Conservation (phyloP, 2,797 vertebrate genomes). For the Poecilia picta region DNA sequence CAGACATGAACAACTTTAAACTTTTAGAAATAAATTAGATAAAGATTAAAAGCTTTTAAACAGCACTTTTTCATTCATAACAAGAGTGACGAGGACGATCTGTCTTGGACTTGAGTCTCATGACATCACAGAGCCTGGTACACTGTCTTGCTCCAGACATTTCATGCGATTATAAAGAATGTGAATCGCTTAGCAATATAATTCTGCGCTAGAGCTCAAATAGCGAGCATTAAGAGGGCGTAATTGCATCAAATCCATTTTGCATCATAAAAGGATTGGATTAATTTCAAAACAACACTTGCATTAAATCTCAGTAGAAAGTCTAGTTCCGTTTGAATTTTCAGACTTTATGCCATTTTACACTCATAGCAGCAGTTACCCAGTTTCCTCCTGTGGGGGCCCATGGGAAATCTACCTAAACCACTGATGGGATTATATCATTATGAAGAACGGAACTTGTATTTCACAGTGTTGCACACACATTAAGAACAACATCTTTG, state of each 20-base stretch:
- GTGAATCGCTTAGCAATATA: constrained; percentile 52
- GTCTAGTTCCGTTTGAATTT: not conserved
- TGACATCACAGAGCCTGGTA: constrained; percentile 45
- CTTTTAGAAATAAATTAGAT: not conserved
- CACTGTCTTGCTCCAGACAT: constrained; percentile 46
- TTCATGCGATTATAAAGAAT: constrained; percentile 58
- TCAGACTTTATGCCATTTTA: not conserved
- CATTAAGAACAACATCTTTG: constrained; percentile 13
- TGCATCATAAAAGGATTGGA: constrained; percentile 50
- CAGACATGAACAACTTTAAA: constrained; percentile 1
- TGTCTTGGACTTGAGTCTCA: constrained; percentile 1
- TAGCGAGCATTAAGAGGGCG: constrained; percentile 43
- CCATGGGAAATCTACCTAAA: constrained; percentile 21
- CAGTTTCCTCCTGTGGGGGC: constrained; percentile 9
- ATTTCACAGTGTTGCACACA: constrained; percentile 15
- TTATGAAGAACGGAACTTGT: not conserved
- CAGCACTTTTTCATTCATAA: not conserved
- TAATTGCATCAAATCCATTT: constrained; percentile 67
- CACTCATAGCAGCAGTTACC: constrained; percentile 21
- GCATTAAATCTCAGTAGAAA: not conserved
- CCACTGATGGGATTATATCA: constrained; percentile 13
- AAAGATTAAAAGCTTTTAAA: not conserved
- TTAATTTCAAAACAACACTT: constrained; percentile 43
- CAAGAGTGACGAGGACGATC: not conserved
- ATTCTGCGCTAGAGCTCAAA: constrained; percentile 29